These are phyloP conservation scores for Pheosia gnoma DNA, from an alignment of 2,888 invertebrate genomes.

Conservation along the genomic window DNA sequence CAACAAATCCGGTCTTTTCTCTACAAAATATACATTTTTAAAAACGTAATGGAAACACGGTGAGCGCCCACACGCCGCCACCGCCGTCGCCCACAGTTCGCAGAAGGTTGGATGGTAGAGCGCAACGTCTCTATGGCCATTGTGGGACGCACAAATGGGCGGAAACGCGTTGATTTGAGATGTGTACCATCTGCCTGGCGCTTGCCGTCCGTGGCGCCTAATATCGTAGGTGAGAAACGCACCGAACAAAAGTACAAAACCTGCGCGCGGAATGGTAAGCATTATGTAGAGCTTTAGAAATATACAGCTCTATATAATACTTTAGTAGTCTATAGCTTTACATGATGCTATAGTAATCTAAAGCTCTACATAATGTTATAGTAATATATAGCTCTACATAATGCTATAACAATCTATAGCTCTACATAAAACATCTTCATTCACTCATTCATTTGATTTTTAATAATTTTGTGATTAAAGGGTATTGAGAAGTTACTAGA, in stretches of 20 bases:
- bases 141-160: conserved; percentile 76
- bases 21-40: conserved; percentile 54
- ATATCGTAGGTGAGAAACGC: conserved; percentile 11
- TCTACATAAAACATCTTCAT: no score
- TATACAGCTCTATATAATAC: background rate
- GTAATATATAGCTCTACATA: no score
- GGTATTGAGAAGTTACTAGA: no score
- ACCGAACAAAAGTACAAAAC: background rate
- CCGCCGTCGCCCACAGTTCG: conserved; percentile 70
- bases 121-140: conserved; percentile 59
- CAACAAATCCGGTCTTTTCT: conserved; percentile 17
- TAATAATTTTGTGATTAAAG: no score
- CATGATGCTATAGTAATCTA: no score
- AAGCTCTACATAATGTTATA: no score
- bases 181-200: conserved; percentile 18
- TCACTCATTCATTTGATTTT: no score
- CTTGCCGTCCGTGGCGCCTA: conserved; percentile 4
- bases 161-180: conserved; percentile 57
- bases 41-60: conserved; percentile 61
- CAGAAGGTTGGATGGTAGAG: conserved; percentile 59
- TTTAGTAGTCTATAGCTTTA: no score
- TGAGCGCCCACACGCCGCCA: conserved; percentile 64
- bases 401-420: no score
- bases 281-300: background rate
- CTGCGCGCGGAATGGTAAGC: background rate